Evolutionary conservation across 2,797 vertebrate genomes (phyloP).

Genomic region (Cryptoblepharus egeriae): DNA sequence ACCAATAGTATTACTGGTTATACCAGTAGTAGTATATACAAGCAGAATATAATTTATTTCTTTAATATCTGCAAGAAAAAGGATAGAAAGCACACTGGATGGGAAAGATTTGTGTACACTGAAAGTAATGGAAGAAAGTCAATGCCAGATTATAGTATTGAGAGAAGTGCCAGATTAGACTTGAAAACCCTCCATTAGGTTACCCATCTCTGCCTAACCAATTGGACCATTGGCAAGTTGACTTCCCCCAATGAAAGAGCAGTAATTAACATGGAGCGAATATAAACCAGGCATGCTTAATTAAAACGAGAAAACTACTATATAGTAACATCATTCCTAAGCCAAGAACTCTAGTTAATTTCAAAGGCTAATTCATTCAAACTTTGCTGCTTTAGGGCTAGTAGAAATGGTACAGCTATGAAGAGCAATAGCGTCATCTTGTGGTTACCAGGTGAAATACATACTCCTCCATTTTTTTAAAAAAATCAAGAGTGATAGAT

Average conservation of each 20-base stretch:
- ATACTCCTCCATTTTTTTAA: too few relatives aligned
- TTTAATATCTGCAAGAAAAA: too few relatives aligned
- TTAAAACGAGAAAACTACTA: neutral
- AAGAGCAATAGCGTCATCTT: conserved; percentile 27
- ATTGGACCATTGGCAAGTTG: too few relatives aligned
- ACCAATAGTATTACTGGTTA: too few relatives aligned
- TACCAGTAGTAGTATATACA: too few relatives aligned
- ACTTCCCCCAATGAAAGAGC: too few relatives aligned
- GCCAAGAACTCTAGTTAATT: neutral
- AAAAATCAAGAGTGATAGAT: too few relatives aligned
- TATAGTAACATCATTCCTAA: neutral
- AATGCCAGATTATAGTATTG: too few relatives aligned
- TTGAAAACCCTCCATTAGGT: too few relatives aligned
- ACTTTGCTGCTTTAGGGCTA: accelerated
- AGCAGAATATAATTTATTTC: too few relatives aligned
- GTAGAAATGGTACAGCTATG: accelerated
- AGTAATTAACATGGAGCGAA: neutral
- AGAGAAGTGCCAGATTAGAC: too few relatives aligned
- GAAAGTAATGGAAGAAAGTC: neutral
- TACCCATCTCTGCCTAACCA: too few relatives aligned
- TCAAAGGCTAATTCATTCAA: neutral
- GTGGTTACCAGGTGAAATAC: conserved; percentile 50
- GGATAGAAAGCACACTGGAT: neutral
- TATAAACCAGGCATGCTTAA: neutral
- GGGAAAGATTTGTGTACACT: neutral